Conservation (phyloP, 2,113 vertebrate species). For the Sarotherodon lohbergeri region DNA sequence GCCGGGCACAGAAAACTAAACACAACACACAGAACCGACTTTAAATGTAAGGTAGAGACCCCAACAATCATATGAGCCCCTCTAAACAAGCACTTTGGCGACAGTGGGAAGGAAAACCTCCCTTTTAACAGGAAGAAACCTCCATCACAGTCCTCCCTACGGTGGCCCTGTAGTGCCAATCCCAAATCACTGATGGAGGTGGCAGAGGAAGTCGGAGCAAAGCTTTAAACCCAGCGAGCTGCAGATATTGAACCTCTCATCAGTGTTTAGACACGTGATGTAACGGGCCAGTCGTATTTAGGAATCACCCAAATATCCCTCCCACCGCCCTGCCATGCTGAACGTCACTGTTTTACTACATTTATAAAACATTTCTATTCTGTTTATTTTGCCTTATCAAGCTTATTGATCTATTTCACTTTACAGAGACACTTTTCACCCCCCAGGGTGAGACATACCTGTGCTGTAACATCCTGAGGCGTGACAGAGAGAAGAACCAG, state of each 20-base stretch:
- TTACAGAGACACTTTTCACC: background rate
- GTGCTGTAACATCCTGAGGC: background rate
- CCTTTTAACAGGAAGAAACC: background rate
- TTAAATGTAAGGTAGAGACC: background rate
- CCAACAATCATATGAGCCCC: fast-evolving
- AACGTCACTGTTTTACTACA: background rate
- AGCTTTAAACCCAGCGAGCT: background rate
- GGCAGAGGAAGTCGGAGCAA: background rate
- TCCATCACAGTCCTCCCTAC: background rate
- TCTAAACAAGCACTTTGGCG: background rate
- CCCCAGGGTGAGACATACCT: background rate
- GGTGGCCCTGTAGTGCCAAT: background rate
- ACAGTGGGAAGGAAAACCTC: background rate
- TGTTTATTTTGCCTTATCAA: background rate
- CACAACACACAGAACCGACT: background rate
- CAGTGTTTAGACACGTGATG: background rate
- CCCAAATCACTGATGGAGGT: background rate
- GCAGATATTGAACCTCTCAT: background rate
- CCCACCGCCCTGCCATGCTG: background rate
- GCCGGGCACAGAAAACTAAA: background rate
- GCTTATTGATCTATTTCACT: background rate
- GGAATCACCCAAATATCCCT: background rate
- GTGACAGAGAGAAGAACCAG: background rate
- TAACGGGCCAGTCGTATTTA: fast-evolving
- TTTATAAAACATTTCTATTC: background rate